Evolutionary conservation across 2,113 vertebrate genomes (phyloP).

Genomic region (Lepidothrix coronata): DNA sequence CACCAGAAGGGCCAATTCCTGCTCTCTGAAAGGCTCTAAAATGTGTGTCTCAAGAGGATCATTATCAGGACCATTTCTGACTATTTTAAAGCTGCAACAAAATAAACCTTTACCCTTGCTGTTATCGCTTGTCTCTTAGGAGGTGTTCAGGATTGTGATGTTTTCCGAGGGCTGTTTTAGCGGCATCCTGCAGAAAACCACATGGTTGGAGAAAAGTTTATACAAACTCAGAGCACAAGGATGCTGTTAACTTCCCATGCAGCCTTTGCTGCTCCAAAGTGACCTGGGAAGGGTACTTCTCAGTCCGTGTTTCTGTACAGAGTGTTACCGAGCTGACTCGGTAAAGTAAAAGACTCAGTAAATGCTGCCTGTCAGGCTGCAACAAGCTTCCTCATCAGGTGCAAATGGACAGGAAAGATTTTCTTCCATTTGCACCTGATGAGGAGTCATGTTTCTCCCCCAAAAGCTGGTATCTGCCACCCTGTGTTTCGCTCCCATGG

Average conservation of each 20-base stretch:
- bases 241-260: background rate
- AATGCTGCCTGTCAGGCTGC: background rate
- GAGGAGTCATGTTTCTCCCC: slow-evolving; percentile 32
- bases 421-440: slow-evolving; percentile 63
- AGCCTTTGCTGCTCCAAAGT: background rate
- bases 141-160: background rate
- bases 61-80: background rate
- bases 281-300: background rate
- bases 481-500: background rate
- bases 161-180: background rate
- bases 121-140: background rate
- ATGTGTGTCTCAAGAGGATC: background rate
- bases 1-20: background rate
- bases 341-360: slow-evolving; percentile 4
- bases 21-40: background rate
- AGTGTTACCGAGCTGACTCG: slow-evolving; percentile 13
- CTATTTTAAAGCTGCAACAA: background rate
- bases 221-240: background rate
- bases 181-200: background rate
- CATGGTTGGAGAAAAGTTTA: background rate
- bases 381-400: slow-evolving; percentile 51
- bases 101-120: background rate
- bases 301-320: background rate
- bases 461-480: slow-evolving; percentile 25
- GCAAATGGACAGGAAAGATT: slow-evolving; percentile 58